These are phyloP conservation scores for Heliangelus exortis DNA, from an alignment of 2,797 vertebrate species.

Conservation along the genomic window DNA sequence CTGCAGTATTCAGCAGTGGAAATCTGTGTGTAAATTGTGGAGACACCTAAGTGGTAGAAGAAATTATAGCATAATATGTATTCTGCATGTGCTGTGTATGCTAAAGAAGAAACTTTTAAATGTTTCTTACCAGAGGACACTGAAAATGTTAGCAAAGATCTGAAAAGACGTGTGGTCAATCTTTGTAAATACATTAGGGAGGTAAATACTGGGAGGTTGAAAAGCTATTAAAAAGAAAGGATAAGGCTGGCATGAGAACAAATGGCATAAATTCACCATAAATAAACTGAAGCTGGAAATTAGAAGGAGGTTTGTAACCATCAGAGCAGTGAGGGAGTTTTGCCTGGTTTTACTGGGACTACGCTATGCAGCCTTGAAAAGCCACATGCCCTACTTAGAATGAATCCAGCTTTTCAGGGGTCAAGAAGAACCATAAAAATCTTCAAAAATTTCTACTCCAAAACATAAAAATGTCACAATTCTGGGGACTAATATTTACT, in stretches of 20 bases:
- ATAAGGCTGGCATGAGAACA: constrained; percentile 51
- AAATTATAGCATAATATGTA: neutral
- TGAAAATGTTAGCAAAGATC: constrained; percentile 16
- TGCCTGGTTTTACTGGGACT: constrained; percentile 31
- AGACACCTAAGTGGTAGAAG: neutral
- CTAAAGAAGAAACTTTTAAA: neutral
- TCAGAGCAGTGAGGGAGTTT: constrained; percentile 34
- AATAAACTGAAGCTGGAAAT: constrained; percentile 49
- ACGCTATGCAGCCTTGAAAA: constrained; percentile 4
- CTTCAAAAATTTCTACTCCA: neutral
- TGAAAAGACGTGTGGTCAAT: neutral
- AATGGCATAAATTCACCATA: constrained; percentile 12
- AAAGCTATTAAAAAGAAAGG: constrained; percentile 60
- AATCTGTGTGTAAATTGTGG: neutral
- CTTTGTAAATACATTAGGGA: constrained; percentile 6
- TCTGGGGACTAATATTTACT: neutral
- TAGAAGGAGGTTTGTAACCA: constrained; percentile 30
- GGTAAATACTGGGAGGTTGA: constrained; percentile 33
- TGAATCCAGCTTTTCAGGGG: neutral
- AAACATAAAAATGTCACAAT: constrained; percentile 9
- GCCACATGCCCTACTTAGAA: constrained; percentile 7
- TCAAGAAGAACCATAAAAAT: constrained; percentile 20
- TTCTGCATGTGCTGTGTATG: neutral
- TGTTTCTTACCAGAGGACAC: neutral
- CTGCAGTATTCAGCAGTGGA: neutral